Percentiles rank a stretch among this genome's conserved stretches.
These are phyloP conservation scores for Cosmopolites sordidus DNA, from an alignment of 2,888 invertebrate species.

Conservation along the genomic window DNA sequence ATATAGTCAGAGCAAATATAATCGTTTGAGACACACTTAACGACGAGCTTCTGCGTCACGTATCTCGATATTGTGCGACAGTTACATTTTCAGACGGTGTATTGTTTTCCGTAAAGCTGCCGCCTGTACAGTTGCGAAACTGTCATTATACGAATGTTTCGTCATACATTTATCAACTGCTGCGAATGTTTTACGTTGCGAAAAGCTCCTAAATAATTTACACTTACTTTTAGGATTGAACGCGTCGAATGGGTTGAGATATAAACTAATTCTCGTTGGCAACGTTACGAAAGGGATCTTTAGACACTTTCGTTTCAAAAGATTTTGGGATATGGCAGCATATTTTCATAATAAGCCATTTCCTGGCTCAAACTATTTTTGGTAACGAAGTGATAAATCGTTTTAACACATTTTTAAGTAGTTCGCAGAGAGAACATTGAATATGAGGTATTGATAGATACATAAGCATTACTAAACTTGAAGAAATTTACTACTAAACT, in stretches of 20 bases:
- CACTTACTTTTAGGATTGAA: constrained; percentile 14
- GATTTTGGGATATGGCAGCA: too few relatives aligned
- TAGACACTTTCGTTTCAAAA: too few relatives aligned
- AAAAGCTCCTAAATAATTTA: constrained; percentile 18
- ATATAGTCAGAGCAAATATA: neutral
- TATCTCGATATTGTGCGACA: constrained; percentile 10
- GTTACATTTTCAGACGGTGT: constrained; percentile 14
- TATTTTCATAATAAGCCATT: too few relatives aligned
- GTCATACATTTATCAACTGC: constrained; percentile 17
- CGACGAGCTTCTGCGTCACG: constrained; percentile 3
- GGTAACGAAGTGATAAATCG: too few relatives aligned
- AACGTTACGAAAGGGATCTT: too few relatives aligned
- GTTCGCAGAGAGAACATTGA: too few relatives aligned
- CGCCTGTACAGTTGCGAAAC: constrained; percentile 10
- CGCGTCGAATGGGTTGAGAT: constrained; percentile 6
- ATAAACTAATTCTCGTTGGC: too few relatives aligned
- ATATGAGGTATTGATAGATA: too few relatives aligned
- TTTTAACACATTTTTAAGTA: too few relatives aligned
- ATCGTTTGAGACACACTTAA: constrained; percentile 1
- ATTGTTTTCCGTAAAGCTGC: constrained; percentile 13
- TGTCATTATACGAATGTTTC: constrained; percentile 20
- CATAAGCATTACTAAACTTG: too few relatives aligned
- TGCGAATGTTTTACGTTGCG: constrained; percentile 16
- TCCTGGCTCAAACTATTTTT: too few relatives aligned
- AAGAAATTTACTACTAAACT: too few relatives aligned